Percentiles rank a stretch among this genome's conserved stretches.
These are phyloP conservation scores for Hedychridium roseum DNA, from an alignment of 2,888 invertebrate species.

Conservation along the genomic window DNA sequence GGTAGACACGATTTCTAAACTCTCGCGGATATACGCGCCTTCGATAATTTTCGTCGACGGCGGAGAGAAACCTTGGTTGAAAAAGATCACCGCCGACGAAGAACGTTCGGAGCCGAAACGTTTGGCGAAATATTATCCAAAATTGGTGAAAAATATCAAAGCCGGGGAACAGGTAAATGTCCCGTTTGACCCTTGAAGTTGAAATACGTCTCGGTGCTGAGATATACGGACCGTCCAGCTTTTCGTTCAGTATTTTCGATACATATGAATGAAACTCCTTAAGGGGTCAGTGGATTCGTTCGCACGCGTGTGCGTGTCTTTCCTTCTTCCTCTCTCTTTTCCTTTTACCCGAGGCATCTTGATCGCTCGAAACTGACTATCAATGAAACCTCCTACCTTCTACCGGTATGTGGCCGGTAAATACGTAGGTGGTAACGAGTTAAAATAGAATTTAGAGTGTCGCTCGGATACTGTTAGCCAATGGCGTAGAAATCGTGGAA, in stretches of 20 bases:
- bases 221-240: too few relatives aligned
- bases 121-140: conserved; percentile 73
- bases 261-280: conserved; percentile 37
- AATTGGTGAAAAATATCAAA: conserved; percentile 75
- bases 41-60: conserved; percentile 76
- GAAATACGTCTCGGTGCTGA: too few relatives aligned
- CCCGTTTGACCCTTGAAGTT: too few relatives aligned
- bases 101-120: conserved; percentile 74
- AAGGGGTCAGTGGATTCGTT: conserved; percentile 12
- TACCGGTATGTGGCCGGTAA: conserved; percentile 22
- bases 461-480: conserved; percentile 23
- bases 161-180: conserved; percentile 68
- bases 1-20: conserved; percentile 73
- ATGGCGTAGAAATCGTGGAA: conserved; percentile 16
- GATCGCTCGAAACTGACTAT: conserved; percentile 33
- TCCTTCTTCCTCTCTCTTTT: conserved; percentile 15
- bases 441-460: conserved; percentile 38
- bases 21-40: conserved; percentile 74
- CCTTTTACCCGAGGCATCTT: conserved; percentile 12
- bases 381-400: conserved; percentile 37
- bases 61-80: conserved; percentile 75
- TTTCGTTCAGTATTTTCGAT: too few relatives aligned
- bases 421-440: conserved; percentile 36
- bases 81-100: conserved; percentile 72
- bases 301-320: conserved; percentile 1